Percentiles rank a stretch among this genome's conserved stretches.
phyloP scores from a whole-genome alignment of 2,797 vertebrate genomes.

The Microctenopoma steveboyesi region DNA sequence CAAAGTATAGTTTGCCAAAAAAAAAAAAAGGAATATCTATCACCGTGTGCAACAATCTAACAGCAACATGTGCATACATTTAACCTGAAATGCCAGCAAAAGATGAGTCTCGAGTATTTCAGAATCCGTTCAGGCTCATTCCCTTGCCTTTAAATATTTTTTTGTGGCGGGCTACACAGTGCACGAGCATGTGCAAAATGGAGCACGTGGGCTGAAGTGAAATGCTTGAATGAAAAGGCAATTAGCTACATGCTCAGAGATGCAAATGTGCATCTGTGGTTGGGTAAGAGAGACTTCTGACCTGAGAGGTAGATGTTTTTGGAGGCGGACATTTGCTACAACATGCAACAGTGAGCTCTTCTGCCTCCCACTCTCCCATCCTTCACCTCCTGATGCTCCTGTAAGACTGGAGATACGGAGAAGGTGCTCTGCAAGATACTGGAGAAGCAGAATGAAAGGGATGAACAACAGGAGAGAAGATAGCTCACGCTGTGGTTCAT shows the following conservation, averaged over 20 bases:
- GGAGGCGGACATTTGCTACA: slow-evolving; percentile 35
- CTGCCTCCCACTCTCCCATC: slow-evolving; percentile 55
- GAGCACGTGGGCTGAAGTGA: slow-evolving; percentile 8
- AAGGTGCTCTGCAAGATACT: background rate
- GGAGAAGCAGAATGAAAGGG: background rate
- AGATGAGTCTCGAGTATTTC: too few relatives aligned
- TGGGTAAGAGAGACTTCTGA: slow-evolving; percentile 38
- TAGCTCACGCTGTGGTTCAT: background rate
- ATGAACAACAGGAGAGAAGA: background rate
- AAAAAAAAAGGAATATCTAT: background rate
- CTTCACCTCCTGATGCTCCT: slow-evolving; percentile 33
- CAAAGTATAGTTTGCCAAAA: background rate
- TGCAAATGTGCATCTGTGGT: slow-evolving; percentile 4
- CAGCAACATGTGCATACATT: background rate
- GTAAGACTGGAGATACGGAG: background rate
- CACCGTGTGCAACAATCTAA: background rate
- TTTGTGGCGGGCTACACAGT: background rate
- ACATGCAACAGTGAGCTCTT: slow-evolving; percentile 27
- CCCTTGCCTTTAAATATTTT: background rate
- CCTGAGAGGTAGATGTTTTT: slow-evolving; percentile 30
- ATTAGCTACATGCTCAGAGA: slow-evolving; percentile 25
- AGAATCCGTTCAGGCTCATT: background rate
- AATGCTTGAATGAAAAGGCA: slow-evolving; percentile 11
- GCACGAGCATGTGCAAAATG: background rate
- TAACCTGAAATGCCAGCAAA: too few relatives aligned